Evolutionary conservation across 2,113 vertebrate genomes (phyloP).

Genomic region (Saguinus imperator): DNA sequence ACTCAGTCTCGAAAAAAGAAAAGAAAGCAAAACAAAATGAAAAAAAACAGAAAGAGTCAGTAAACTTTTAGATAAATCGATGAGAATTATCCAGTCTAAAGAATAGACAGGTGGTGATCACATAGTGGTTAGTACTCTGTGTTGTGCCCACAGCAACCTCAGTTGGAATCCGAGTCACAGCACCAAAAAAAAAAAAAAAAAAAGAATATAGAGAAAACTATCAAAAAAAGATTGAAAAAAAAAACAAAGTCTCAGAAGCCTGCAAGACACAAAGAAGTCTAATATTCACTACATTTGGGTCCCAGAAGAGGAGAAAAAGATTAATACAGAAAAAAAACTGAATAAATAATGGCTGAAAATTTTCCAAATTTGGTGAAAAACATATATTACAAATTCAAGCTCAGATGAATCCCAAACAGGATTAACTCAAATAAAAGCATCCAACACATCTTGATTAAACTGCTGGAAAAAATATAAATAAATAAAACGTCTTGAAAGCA

Average conservation of each 20-base stretch:
- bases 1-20: too few species aligned
- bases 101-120: neutral
- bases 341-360: neutral
- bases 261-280: neutral
- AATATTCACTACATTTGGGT: neutral
- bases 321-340: neutral
- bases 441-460: neutral
- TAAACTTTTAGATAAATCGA: neutral
- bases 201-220: too few species aligned
- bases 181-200: too few species aligned
- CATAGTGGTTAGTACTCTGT: too few species aligned
- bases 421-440: neutral
- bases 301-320: neutral
- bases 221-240: too few species aligned
- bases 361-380: neutral
- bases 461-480: neutral
- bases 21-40: too few species aligned
- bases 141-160: too few species aligned
- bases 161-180: too few species aligned
- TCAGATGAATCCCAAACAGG: neutral
- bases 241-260: neutral
- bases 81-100: neutral
- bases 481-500: neutral
- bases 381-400: neutral
- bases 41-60: too few species aligned